Conservation (phyloP, 2,113 vertebrate genomes). For the Pluvianellus socialis region DNA sequence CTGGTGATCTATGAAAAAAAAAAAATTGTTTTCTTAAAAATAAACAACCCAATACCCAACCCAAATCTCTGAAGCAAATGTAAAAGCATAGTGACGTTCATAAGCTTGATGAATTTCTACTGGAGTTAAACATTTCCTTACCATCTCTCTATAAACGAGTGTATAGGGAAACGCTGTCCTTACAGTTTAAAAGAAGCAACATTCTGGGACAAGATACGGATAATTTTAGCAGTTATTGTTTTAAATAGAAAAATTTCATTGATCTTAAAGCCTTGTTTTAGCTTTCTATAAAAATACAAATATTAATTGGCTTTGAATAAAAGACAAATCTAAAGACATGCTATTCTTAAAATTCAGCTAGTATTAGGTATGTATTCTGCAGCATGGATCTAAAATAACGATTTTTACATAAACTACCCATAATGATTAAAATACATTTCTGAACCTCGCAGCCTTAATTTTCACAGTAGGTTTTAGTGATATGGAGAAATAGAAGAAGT, state of each 20-base stretch:
- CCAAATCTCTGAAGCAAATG: neutral
- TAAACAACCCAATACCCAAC: neutral
- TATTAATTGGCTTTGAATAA: neutral
- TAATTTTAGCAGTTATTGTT: neutral
- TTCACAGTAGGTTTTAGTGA: neutral
- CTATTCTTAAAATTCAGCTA: neutral
- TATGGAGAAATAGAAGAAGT: neutral
- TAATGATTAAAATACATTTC: neutral
- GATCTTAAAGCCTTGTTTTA: neutral
- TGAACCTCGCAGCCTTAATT: conserved; percentile 8
- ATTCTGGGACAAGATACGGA: neutral
- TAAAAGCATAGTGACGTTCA: neutral
- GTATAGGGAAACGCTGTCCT: neutral
- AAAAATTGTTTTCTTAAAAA: neutral
- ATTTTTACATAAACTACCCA: neutral
- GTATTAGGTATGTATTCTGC: neutral
- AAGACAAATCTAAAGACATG: neutral
- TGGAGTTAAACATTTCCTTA: neutral
- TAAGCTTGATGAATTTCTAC: neutral
- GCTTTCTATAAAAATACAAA: neutral
- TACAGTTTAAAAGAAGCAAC: neutral
- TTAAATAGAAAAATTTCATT: neutral
- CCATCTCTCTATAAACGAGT: neutral
- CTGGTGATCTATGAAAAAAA: neutral
- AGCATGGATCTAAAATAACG: neutral